Evolutionary conservation across 2,888 invertebrate genomes (phyloP).

Genomic region (Tetragonula carbonaria): DNA sequence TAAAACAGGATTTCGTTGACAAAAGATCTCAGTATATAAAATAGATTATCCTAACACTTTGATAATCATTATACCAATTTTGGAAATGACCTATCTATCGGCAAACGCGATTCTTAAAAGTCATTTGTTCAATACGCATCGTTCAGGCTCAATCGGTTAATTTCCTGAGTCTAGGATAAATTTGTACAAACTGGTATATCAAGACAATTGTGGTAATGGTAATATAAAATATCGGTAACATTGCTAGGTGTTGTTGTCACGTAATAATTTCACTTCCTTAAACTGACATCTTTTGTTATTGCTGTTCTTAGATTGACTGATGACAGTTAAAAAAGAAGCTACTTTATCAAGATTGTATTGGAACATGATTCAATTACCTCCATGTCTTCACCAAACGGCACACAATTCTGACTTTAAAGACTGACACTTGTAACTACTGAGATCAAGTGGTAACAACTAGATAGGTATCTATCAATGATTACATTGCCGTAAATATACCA

Average conservation of each 20-base stretch:
- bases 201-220: constrained; percentile 26
- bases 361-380: constrained; percentile 39
- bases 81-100: constrained; percentile 7
- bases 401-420: constrained; percentile 33
- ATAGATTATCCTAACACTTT: constrained; percentile 18
- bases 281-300: neutral
- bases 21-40: constrained; percentile 45
- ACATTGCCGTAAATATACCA: neutral
- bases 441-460: constrained; percentile 24
- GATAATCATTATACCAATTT: constrained; percentile 51
- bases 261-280: neutral
- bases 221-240: constrained; percentile 16
- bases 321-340: constrained; percentile 27
- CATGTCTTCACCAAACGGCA: constrained; percentile 35
- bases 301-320: constrained; percentile 25
- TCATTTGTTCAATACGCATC: neutral
- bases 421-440: constrained; percentile 56
- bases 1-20: constrained; percentile 58
- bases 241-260: constrained; percentile 32
- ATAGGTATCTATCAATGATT: neutral
- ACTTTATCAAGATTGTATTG: constrained; percentile 17
- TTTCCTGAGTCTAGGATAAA: constrained; percentile 5
- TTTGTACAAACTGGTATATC: neutral
- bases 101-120: constrained; percentile 5
- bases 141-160: neutral